phyloP scores from a whole-genome alignment of 2,888 invertebrate genomes.

The Caenorhabditis angaria region DNA sequence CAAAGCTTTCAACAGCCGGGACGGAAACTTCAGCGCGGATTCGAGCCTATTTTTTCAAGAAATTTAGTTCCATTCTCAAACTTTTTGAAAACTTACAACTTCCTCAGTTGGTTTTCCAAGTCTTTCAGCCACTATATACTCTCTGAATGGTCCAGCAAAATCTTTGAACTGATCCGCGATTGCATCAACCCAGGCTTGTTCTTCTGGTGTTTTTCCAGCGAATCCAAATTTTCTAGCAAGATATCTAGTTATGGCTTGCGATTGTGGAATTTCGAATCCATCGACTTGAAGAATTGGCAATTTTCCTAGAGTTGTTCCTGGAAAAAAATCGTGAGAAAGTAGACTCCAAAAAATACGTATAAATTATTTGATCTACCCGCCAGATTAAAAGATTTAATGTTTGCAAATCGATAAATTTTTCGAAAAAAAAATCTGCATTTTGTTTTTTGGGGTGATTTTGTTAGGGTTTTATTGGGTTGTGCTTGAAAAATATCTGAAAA shows the following conservation, averaged over 20 bases:
- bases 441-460: too few relatives aligned
- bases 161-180: constrained; percentile 42
- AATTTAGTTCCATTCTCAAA: background rate
- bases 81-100: background rate
- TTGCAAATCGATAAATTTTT: too few relatives aligned
- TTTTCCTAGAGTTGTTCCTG: constrained; percentile 24
- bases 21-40: background rate
- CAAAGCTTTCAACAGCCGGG: background rate
- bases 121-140: constrained; percentile 24
- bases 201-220: constrained; percentile 37
- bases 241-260: constrained; percentile 37
- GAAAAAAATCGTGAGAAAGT: too few relatives aligned
- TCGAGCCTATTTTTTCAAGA: background rate
- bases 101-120: constrained; percentile 18
- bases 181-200: constrained; percentile 36
- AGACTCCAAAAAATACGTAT: too few relatives aligned
- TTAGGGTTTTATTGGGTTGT: too few relatives aligned
- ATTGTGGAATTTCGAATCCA: constrained; percentile 38
- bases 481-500: too few relatives aligned
- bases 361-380: too few relatives aligned
- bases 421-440: too few relatives aligned
- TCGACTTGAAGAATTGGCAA: constrained; percentile 31
- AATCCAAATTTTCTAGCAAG: constrained; percentile 49
- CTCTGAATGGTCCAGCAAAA: constrained; percentile 25
- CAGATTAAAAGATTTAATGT: too few relatives aligned